Evolutionary conservation across 2,113 vertebrate species (phyloP), one percentile per base, ranked within the genome.

Genomic region (Heterochromis multidens): DNA sequence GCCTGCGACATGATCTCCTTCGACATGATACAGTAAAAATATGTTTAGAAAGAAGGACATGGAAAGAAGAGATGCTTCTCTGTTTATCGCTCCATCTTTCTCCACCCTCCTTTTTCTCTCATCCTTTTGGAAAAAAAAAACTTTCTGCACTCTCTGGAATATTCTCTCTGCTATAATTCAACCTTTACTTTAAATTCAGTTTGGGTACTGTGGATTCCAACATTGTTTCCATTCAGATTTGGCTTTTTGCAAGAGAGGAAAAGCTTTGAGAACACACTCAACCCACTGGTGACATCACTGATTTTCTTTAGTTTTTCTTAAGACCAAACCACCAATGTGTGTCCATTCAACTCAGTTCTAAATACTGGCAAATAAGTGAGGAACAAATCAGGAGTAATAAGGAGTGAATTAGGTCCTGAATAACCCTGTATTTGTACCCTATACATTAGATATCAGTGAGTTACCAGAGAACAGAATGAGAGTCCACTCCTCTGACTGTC

Each of bases 1-100:
- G 58, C 61, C 61, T 84, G 86, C 49, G 65, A 89, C 16, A 77
- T 87, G 92, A 95, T 88, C 93, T 93, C 25, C 85, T 81, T 91
- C 87, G 84, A 12, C 83, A 59, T 85, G 67, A 84, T 92, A 88
- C 72, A 13, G 76, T 59, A 60, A 17, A 89, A 92, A 88, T 12
- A 86, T 8, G 40, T 29, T 17, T 23, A 62, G n/a, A 81, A n/a
- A 52, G 49, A 19, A 52, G 49, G 19, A 52, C 16, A 52, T 23
- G 63, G 87, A 90, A 93, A 91, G 84, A 84, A 40, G 83, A 92
- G 89, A 83, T 21, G 10, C 16, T 19, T 46, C 29, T 62, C 3
- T 1, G 58, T 65, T 84, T 88, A 90, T 91, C 85, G 17, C 40
- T 57, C 81, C 84, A 87, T 87, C 84, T 2, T 4, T 78, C 54